Conservation (phyloP, 2,888 invertebrate genomes). For the Tanypteryx hageni region DNA sequence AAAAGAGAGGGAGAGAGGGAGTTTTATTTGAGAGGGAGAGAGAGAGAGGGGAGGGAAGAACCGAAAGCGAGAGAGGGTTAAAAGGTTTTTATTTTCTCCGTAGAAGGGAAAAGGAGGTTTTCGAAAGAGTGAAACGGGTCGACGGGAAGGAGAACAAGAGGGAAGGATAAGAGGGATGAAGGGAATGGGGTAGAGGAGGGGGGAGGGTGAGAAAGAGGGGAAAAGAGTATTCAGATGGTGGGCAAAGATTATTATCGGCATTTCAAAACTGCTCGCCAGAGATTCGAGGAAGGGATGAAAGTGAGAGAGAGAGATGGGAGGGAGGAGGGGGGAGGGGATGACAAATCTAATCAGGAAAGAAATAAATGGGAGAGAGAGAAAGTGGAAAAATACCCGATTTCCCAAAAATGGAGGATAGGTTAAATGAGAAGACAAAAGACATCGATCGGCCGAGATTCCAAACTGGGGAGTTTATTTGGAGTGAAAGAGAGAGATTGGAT, state of each 20-base stretch:
- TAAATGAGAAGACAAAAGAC: too few relatives aligned
- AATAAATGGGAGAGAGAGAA: too few relatives aligned
- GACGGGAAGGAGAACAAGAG: background rate
- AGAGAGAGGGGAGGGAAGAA: background rate
- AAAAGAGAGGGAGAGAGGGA: background rate
- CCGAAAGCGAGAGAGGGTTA: background rate
- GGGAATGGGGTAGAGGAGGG: background rate
- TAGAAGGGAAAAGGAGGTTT: too few relatives aligned
- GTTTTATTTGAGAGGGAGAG: background rate
- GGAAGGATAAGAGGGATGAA: too few relatives aligned
- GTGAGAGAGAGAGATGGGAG: background rate
- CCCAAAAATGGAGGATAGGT: too few relatives aligned
- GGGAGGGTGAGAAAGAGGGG: background rate
- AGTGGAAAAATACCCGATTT: too few relatives aligned
- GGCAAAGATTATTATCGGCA: background rate
- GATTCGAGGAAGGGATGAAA: background rate
- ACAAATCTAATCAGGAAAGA: too few relatives aligned
- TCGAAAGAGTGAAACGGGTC: background rate
- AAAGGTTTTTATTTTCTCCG: slow-evolving; percentile 9
- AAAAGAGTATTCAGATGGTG: background rate
- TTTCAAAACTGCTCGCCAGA: background rate
- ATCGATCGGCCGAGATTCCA: too few relatives aligned
- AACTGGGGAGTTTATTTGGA: too few relatives aligned
- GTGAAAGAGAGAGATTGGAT: too few relatives aligned
- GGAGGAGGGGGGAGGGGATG: too few relatives aligned